A percentile compares a stretch with the other conserved stretches of the same genome.
Evolutionary conservation across 2,113 vertebrate genomes (phyloP).

Genomic region (Zonotrichia leucophrys): DNA sequence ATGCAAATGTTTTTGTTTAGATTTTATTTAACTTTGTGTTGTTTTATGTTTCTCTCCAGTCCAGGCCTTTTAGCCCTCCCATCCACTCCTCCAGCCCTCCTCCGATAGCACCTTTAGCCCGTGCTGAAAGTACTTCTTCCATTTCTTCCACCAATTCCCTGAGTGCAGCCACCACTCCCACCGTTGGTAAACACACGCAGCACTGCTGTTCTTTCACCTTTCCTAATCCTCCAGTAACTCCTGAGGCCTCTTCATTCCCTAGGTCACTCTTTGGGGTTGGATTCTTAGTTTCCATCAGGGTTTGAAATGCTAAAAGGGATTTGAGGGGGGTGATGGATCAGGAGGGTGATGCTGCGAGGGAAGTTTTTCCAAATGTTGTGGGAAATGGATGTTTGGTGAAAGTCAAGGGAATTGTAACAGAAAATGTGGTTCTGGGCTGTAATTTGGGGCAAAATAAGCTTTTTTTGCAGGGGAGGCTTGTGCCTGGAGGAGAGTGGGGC

Average conservation of each 20-base stretch:
- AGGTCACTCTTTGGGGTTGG: neutral
- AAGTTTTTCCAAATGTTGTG: neutral
- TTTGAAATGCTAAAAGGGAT: neutral
- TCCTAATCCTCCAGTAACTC: accelerated
- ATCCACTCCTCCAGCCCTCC: conserved; percentile 93
- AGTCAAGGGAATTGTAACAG: neutral
- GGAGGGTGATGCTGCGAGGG: accelerated
- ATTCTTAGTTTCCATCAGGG: accelerated
- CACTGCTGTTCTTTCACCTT: conserved; percentile 36
- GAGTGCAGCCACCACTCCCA: conserved; percentile 95
- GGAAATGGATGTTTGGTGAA: neutral
- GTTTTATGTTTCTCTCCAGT: conserved; percentile 77
- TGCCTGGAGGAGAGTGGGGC: neutral
- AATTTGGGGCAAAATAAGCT: neutral
- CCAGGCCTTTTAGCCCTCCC: conserved; percentile 92
- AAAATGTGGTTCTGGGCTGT: neutral
- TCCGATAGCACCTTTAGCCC: conserved; percentile 91
- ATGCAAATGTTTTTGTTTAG: accelerated
- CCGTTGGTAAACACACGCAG: conserved; percentile 81
- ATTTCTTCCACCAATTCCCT: conserved; percentile 94
- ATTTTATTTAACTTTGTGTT: conserved; percentile 45
- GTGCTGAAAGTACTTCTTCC: conserved; percentile 96
- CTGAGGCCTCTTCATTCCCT: neutral
- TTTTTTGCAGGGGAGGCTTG: neutral
- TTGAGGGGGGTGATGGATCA: accelerated